Conservation (phyloP, 2,888 invertebrate species). For the Polylopha cassiicola region DNA sequence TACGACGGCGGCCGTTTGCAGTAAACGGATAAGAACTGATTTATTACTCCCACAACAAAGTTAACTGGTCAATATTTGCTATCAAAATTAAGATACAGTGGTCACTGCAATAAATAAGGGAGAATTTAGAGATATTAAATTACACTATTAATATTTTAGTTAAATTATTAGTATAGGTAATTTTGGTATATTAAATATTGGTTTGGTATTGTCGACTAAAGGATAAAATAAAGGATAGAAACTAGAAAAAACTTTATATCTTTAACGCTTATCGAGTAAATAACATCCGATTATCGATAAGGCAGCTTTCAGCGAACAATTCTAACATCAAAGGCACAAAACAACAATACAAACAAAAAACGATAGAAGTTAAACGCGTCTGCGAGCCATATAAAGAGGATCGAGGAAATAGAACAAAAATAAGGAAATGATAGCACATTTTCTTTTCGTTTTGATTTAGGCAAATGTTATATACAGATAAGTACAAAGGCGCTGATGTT, state of each 20-base stretch:
- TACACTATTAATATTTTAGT: too few species aligned
- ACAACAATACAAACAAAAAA: conserved; percentile 14
- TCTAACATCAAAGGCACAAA: conserved; percentile 15
- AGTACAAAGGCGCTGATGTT: too few species aligned
- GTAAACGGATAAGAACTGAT: conserved; percentile 41
- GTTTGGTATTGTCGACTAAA: too few species aligned
- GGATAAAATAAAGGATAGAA: too few species aligned
- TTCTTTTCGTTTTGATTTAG: conserved; percentile 28
- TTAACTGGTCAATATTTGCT: conserved; percentile 32
- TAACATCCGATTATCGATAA: too few species aligned
- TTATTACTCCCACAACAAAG: conserved; percentile 37
- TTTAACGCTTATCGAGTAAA: too few species aligned
- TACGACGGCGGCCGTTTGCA: conserved; percentile 31
- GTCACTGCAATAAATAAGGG: too few species aligned
- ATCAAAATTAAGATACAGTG: conserved; percentile 17
- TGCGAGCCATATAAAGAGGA: conserved; percentile 20
- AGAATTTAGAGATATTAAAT: too few species aligned
- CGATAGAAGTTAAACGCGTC: conserved; percentile 15
- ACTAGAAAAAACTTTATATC: too few species aligned
- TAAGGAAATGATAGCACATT: conserved; percentile 25
- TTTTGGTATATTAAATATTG: too few species aligned
- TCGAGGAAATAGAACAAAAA: conserved; percentile 25
- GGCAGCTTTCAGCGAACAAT: conserved; percentile 7
- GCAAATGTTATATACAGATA: conserved; percentile 24
- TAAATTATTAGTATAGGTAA: too few species aligned